Evolutionary conservation across 35 echinoderm and acorn worm species (phyloP).

Genomic region (Stichopus chloronotus): DNA sequence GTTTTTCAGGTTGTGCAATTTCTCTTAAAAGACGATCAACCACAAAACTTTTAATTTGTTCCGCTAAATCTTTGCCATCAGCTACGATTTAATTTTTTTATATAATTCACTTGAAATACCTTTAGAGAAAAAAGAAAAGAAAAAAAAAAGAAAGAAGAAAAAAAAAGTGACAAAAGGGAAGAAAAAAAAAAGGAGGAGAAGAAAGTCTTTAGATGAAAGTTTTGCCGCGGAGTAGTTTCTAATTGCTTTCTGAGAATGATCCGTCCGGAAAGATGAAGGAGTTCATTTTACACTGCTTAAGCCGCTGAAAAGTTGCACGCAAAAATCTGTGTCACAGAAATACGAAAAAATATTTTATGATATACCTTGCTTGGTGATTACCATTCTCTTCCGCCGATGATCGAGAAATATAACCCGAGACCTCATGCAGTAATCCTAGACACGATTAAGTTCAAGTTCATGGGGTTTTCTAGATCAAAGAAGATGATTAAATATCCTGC

Average conservation of each 20-base stretch:
- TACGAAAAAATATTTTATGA: background rate
- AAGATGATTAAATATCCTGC: background rate
- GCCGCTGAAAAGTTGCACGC: background rate
- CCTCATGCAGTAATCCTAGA: background rate
- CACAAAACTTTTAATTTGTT: background rate
- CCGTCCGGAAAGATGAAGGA: background rate
- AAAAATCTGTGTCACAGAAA: background rate
- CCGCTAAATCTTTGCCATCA: background rate
- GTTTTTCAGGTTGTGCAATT: no score
- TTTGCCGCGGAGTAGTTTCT: background rate
- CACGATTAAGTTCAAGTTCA: background rate
- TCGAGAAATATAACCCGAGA: no score
- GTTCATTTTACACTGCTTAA: background rate
- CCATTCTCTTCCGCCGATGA: no score
- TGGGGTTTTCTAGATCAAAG: background rate
- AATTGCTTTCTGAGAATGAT: background rate
- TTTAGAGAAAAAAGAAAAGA: background rate
- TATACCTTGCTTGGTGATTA: no score
- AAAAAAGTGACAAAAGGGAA: no score
- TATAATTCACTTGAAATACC: background rate
- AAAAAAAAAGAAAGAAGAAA: background rate
- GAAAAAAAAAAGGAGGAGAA: no score
- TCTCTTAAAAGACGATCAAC: no score
- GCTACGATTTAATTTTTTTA: background rate
- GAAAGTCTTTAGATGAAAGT: background rate